Conservation (phyloP, 2,888 invertebrate species). For the Neoitamus cyanurus region DNA sequence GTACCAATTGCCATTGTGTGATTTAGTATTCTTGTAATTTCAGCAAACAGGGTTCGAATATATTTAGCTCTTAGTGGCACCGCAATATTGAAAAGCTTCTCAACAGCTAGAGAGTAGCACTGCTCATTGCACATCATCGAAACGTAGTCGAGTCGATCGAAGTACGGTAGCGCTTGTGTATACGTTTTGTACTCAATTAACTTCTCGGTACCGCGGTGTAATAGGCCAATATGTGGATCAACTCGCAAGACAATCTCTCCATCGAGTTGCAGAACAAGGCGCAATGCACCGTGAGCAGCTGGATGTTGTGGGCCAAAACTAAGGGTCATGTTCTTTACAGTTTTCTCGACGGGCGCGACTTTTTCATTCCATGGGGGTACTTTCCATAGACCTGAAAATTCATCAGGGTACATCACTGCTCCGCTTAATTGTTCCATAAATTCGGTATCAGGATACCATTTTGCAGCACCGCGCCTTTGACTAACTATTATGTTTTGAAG, state of each 20-base stretch:
- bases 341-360: slow-evolving; percentile 76
- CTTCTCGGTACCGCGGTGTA: slow-evolving; percentile 98
- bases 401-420: slow-evolving; percentile 80
- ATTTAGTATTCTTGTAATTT: slow-evolving; percentile 94
- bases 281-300: slow-evolving; percentile 91
- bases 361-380: slow-evolving; percentile 76
- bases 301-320: slow-evolving; percentile 97
- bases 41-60: slow-evolving; percentile 93
- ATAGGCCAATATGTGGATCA: slow-evolving; percentile 96
- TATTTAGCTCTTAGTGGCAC: slow-evolving; percentile 93
- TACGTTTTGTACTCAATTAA: slow-evolving; percentile 99
- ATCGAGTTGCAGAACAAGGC: slow-evolving; percentile 85
- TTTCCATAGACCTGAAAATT: slow-evolving; percentile 72
- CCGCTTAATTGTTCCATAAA: slow-evolving; percentile 77
- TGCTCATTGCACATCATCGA: slow-evolving; percentile 99
- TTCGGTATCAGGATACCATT: slow-evolving; percentile 85
- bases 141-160: slow-evolving; percentile 97
- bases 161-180: slow-evolving; percentile 96
- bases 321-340: slow-evolving; percentile 84
- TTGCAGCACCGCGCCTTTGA: slow-evolving; percentile 68
- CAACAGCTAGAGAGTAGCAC: slow-evolving; percentile 94
- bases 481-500: neutral
- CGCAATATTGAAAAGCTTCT: slow-evolving; percentile 94
- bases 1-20: slow-evolving; percentile 98
- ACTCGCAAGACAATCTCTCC: slow-evolving; percentile 78